These are phyloP conservation scores for Drosophila sp. DNA, from an alignment of 1,140 invertebrate species.

Conservation along the genomic window DNA sequence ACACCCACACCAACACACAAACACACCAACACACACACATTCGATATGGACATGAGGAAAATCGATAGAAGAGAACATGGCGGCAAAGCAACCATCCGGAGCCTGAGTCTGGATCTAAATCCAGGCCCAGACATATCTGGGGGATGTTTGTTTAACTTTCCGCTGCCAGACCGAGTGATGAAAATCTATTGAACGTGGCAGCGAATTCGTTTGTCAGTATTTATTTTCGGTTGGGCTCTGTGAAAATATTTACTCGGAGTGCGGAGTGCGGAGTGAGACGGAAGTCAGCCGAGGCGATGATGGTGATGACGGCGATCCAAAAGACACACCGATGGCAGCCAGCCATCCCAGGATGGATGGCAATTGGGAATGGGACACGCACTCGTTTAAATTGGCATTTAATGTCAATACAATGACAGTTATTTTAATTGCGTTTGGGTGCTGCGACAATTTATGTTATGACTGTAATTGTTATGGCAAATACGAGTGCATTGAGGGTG, in stretches of 20 bases:
- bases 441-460: conserved; percentile 73
- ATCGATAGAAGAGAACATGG: conserved; percentile 60
- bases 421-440: conserved; percentile 81
- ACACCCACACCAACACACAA: conserved; percentile 8
- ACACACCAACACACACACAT: conserved; percentile 9
- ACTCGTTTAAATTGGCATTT: conserved; percentile 82
- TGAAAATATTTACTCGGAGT: conserved; percentile 67
- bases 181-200: conserved; percentile 77
- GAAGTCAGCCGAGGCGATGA: conserved; percentile 48
- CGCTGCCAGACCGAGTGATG: conserved; percentile 68
- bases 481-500: conserved; percentile 4
- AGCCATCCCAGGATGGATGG: neutral
- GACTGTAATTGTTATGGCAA: conserved; percentile 70
- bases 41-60: conserved; percentile 46
- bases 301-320: conserved; percentile 36
- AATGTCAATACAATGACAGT: conserved; percentile 82
- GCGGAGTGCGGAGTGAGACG: conserved; percentile 59
- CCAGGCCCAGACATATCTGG: conserved; percentile 38
- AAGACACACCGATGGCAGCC: neutral
- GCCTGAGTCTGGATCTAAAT: conserved; percentile 21
- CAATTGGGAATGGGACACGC: conserved; percentile 57
- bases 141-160: conserved; percentile 80
- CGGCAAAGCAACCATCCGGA: conserved; percentile 24
- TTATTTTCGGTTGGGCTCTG: conserved; percentile 46
- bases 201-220: conserved; percentile 15